Percentiles rank a stretch among this genome's conserved stretches.
phyloP scores from a whole-genome alignment of 2,888 invertebrate species.

The Ophonus ardosiacus region DNA sequence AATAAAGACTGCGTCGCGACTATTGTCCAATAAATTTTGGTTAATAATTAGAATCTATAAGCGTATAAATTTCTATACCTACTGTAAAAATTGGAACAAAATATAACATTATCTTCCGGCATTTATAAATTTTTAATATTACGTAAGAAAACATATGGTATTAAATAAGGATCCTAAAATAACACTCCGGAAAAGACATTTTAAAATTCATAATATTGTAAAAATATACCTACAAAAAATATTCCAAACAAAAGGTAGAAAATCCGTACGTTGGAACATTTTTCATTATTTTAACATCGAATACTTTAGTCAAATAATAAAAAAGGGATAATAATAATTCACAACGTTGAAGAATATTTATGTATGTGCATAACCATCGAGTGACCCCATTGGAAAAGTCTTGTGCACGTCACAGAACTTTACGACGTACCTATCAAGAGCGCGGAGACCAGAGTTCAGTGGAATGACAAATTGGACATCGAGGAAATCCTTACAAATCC shows the following conservation, averaged over 20 bases:
- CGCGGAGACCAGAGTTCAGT: constrained; percentile 54
- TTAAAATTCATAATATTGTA: constrained; percentile 47
- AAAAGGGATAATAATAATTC: constrained; percentile 31
- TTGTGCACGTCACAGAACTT: constrained; percentile 33
- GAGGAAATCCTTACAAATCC: constrained; percentile 69
- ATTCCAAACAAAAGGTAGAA: constrained; percentile 32
- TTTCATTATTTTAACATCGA: constrained; percentile 7
- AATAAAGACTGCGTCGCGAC: no score
- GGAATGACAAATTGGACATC: constrained; percentile 69
- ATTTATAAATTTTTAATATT: constrained; percentile 23
- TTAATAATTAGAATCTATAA: no score
- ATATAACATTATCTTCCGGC: neutral
- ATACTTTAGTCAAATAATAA: constrained; percentile 20
- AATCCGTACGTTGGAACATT: neutral
- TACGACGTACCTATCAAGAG: constrained; percentile 54
- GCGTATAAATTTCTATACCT: no score
- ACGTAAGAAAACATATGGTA: constrained; percentile 50
- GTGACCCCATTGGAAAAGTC: constrained; percentile 29
- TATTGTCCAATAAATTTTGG: no score
- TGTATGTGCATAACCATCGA: neutral
- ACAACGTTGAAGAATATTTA: neutral
- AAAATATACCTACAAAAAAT: constrained; percentile 41
- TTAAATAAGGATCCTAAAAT: constrained; percentile 56
- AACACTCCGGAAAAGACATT: constrained; percentile 46
- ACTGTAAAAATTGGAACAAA: neutral